Conservation (phyloP, 1,140 invertebrate species). For the Bombus superbus region DNA sequence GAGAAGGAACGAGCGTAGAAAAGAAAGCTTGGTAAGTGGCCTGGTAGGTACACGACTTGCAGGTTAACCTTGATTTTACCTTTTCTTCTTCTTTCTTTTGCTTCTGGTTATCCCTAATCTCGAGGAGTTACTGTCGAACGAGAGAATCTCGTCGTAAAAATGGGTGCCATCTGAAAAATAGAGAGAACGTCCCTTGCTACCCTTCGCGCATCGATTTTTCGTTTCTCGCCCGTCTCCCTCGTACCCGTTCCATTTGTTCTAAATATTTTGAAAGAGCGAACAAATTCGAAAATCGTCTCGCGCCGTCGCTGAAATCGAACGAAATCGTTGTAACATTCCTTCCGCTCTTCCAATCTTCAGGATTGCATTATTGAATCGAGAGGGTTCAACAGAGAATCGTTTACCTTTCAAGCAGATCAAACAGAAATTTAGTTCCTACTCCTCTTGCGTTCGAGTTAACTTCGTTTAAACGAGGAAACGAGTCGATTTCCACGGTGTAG, state of each 20-base stretch:
- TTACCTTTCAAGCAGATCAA: background rate
- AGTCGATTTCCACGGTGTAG: background rate
- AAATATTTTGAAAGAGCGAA: background rate
- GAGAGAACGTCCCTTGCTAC: constrained; percentile 3
- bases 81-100: constrained; percentile 36
- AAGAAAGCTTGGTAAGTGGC: constrained; percentile 47
- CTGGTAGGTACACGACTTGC: constrained; percentile 55
- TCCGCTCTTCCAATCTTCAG: background rate
- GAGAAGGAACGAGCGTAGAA: constrained; percentile 28
- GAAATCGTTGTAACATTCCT: background rate
- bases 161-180: constrained; percentile 17
- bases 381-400: background rate
- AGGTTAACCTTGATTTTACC: constrained; percentile 60
- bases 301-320: background rate
- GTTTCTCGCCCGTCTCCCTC: background rate
- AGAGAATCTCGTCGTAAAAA: constrained; percentile 21
- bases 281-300: background rate
- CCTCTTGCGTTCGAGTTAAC: background rate
- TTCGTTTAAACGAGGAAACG: background rate
- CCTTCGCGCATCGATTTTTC: constrained; percentile 44
- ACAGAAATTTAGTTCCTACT: background rate
- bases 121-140: background rate
- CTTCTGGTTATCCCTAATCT: constrained; percentile 23
- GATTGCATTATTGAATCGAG: background rate
- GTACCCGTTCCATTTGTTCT: no score